These are phyloP conservation scores for Camponotus floridanus DNA, from an alignment of 1,140 invertebrate species.

Conservation along the genomic window DNA sequence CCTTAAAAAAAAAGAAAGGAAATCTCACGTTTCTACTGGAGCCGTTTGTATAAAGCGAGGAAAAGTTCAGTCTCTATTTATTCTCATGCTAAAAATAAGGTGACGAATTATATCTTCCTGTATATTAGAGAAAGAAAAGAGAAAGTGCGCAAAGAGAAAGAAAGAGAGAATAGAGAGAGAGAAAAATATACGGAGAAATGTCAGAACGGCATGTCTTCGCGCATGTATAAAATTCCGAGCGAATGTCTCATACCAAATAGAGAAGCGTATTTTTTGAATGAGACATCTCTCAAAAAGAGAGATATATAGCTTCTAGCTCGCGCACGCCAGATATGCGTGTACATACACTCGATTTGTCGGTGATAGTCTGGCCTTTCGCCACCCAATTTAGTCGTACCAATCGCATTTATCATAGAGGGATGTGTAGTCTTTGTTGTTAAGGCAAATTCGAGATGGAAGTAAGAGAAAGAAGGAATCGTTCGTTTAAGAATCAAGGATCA, in stretches of 20 bases:
- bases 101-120: conserved; percentile 81
- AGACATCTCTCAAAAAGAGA: conserved; percentile 64
- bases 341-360: conserved; percentile 70
- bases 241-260: conserved; percentile 78
- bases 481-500: conserved; percentile 6
- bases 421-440: conserved; percentile 71
- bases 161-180: not conserved
- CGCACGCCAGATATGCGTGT: conserved; percentile 31
- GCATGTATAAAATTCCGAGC: conserved; percentile 78
- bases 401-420: conserved; percentile 83
- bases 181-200: conserved; percentile 20
- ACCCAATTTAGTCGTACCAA: conserved; percentile 85
- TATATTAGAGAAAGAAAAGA: conserved; percentile 75
- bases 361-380: conserved; percentile 81
- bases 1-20: not conserved
- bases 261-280: conserved; percentile 83
- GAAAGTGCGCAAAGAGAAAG: not conserved
- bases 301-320: conserved; percentile 66
- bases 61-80: conserved; percentile 70
- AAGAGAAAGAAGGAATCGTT: conserved; percentile 2
- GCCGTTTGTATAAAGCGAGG: conserved; percentile 44
- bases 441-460: conserved; percentile 45
- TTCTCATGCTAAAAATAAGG: conserved; percentile 63
- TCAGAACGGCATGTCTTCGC: conserved; percentile 74
- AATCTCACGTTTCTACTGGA: conserved; percentile 30